Percentiles rank a stretch among this genome's conserved stretches.
These are phyloP conservation scores for Shargacucullia verbasci DNA, from an alignment of 2,888 invertebrate genomes.

Conservation along the genomic window DNA sequence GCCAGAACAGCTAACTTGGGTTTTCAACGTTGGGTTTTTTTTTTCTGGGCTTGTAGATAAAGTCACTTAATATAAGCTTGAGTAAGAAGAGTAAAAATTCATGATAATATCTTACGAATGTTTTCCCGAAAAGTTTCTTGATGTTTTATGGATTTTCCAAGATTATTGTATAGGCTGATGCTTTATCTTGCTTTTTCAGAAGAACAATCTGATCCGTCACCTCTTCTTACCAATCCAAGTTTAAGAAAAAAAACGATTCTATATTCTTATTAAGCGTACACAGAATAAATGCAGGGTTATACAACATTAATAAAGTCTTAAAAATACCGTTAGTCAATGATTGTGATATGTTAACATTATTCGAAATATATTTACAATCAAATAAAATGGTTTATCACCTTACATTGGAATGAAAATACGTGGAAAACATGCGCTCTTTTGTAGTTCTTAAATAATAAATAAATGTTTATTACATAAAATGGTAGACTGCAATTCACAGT, in stretches of 20 bases:
- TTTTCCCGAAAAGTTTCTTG: no score
- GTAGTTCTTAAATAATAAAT: constrained; percentile 21
- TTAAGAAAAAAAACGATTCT: not conserved
- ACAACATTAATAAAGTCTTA: constrained; percentile 37
- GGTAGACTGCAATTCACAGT: constrained; percentile 25
- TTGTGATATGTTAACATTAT: constrained; percentile 54
- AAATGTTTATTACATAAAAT: constrained; percentile 35
- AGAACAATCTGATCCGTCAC: not conserved
- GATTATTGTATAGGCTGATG: no score
- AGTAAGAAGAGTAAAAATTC: no score
- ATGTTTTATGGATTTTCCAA: no score
- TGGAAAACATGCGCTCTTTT: constrained; percentile 22
- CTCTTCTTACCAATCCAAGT: not conserved
- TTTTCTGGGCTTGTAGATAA: not conserved
- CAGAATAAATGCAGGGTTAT: constrained; percentile 30
- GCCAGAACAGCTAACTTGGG: not conserved
- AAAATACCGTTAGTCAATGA: constrained; percentile 33
- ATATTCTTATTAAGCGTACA: constrained; percentile 18
- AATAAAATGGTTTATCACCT: constrained; percentile 42
- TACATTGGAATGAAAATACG: constrained; percentile 49
- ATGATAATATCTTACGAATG: no score
- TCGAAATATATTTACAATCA: constrained; percentile 39
- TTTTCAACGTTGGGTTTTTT: not conserved
- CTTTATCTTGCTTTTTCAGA: no score
- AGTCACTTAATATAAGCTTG: not conserved